phyloP scores from a whole-genome alignment of 2,113 vertebrate genomes.

The Dissostichus mawsoni region DNA sequence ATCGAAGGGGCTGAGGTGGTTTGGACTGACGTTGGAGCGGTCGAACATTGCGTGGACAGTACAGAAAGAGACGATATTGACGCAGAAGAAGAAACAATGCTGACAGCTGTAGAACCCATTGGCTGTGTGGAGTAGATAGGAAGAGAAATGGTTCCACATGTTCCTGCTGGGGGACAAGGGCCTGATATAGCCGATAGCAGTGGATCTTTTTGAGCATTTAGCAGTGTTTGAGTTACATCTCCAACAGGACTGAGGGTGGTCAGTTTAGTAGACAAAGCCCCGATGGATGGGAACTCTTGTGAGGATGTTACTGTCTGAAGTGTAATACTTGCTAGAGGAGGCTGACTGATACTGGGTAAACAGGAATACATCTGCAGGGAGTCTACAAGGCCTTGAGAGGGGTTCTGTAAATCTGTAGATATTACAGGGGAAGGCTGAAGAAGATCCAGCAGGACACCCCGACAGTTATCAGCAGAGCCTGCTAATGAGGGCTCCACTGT shows the following conservation, averaged over 20 bases:
- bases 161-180: constrained; percentile 49
- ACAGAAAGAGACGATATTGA: constrained; percentile 65
- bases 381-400: constrained; percentile 60
- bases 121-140: constrained; percentile 76
- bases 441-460: constrained; percentile 47
- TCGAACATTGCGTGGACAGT: constrained; percentile 61
- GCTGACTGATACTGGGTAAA: constrained; percentile 64
- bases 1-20: constrained; percentile 74
- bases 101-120: constrained; percentile 70
- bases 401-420: constrained; percentile 49
- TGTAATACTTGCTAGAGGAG: constrained; percentile 69
- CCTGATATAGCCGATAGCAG: constrained; percentile 53
- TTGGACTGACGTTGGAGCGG: constrained; percentile 58
- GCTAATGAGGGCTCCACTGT: constrained; percentile 33
- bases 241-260: constrained; percentile 66
- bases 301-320: constrained; percentile 73
- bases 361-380: constrained; percentile 65
- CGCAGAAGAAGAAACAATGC: constrained; percentile 74
- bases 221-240: constrained; percentile 65
- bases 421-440: constrained; percentile 62
- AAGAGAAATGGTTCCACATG: constrained; percentile 68
- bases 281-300: constrained; percentile 66
- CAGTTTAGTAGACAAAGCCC: constrained; percentile 72
- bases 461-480: constrained; percentile 50
- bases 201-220: constrained; percentile 69